Percentiles rank a stretch among this genome's conserved stretches.
These are phyloP conservation scores for Ornithoptera alexandrae DNA, from an alignment of 2,888 invertebrate species.

Conservation along the genomic window DNA sequence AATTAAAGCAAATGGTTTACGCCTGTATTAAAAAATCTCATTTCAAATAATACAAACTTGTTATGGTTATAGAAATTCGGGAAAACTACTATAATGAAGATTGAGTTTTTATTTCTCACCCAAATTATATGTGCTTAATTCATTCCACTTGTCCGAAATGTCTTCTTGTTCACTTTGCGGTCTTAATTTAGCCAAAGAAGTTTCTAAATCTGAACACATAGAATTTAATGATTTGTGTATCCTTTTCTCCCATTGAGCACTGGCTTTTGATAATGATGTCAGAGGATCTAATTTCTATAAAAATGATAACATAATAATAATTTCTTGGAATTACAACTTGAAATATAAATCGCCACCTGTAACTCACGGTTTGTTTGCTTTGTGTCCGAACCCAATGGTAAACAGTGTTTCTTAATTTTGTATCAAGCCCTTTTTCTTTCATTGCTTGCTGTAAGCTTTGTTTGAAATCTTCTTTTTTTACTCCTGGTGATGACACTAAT, in stretches of 20 bases:
- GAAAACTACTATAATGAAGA: neutral
- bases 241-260: slow-evolving; percentile 95
- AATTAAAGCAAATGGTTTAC: no score
- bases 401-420: slow-evolving; percentile 90
- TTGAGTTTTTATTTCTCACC: slow-evolving; percentile 69
- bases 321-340: neutral
- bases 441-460: slow-evolving; percentile 87
- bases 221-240: slow-evolving; percentile 97
- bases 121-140: slow-evolving; percentile 93
- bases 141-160: slow-evolving; percentile 92
- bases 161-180: slow-evolving; percentile 89
- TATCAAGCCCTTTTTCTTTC: slow-evolving; percentile 88
- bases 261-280: slow-evolving; percentile 89
- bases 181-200: slow-evolving; percentile 89
- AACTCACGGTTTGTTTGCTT: slow-evolving; percentile 67
- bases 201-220: slow-evolving; percentile 94
- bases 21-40: no score
- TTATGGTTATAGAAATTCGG: no score
- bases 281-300: slow-evolving; percentile 82
- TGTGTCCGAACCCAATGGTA: slow-evolving; percentile 87
- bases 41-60: no score
- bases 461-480: slow-evolving; percentile 88
- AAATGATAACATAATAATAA: neutral
- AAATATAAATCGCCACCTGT: neutral
- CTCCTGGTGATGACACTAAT: slow-evolving; percentile 87